Evolutionary conservation across 2,888 invertebrate genomes (phyloP), one percentile per base, ranked within the genome.

Genomic region (Itoplectis maculator): DNA sequence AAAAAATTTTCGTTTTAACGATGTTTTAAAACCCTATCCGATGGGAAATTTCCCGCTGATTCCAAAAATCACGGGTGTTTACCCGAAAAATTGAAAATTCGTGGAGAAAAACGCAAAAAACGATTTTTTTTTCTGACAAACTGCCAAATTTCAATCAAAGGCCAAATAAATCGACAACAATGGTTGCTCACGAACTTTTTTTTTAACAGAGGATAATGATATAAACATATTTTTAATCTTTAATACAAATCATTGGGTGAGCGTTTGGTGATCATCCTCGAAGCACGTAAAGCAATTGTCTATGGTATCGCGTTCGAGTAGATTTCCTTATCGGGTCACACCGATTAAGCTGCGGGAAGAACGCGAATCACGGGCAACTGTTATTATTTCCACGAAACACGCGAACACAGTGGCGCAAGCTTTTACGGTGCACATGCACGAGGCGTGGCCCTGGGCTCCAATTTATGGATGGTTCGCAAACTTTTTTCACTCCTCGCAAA

Each of bases 221-320:
- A n/a, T n/a, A n/a, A n/a, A n/a, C 40, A 61, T 54, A 75, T 82
- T 78, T 49, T 82, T 72, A 37, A n/a, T 79, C 65, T 51, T 61
- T 54, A 37, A 47, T 65, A 35, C 3, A n/a, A 35, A 35, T n/a
- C 29, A 61, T 7, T 9, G 18, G 2, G 15, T 18, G 37, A 59
- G 59, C n/a, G n/a, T 35, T 15, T 37, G 23, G n/a, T 7, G 56
- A 0, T 23, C 29, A 29, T 13, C 56, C 7, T 56, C 23, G n/a
- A 35, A 56, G 11, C n/a, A 3, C 23, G 6, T 6, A 15, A 13
- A n/a, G 56, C 29, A 29, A 56, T 13, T 56, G 29, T 56, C 23
- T 54, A 20, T 20, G 11, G 18, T 54, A 54, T 54, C 18, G 51
- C 20, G 18, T 15, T 59, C 35, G 35, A 35, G 35, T 35, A 15